Base-by-base conservation (phyloP, 1,140 invertebrate genomes). In the Drosophila ironensis region DNA sequence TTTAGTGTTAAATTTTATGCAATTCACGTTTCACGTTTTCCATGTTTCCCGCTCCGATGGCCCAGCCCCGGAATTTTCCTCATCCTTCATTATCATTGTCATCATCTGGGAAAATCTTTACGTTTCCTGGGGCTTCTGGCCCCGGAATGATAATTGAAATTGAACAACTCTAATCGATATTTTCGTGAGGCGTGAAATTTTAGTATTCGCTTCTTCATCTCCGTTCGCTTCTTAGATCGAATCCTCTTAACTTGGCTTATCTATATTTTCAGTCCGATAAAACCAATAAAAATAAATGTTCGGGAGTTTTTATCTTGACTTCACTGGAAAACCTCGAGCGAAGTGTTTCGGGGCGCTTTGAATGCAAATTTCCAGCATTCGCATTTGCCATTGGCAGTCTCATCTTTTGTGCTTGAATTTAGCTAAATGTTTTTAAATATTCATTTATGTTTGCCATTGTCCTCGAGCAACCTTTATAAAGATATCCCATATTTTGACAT, bases 1-100 rank as follows among this genome's bases (percentile, higher is more conserved):
- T 82, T 81, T 75, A 81, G 73, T 72, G 44, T 61, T 33, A 53
- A 61, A 70, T 73, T 86, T 73, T 84, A 84, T 86, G 80, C 78
- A 78, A 73, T 84, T 84, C 80, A 84, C 78, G 78, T 82, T 69
- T 64, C 48, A 61, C 53, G 46, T 63, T 68, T 54, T 48, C 48
- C 63, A 60, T 60, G 56, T 60, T 60, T 28, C 56, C 27, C 56
- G 56, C 56, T 60, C 52, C 51, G 57, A 33, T 27, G 37, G 42
- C 27, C 11, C 40, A 25, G n/a, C 40, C 11, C 11, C 4, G n/a
- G 2, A 22, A 19, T 11, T 5, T 40, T 22, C 17, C 42, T 25
- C 25, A 42, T 33, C n/a, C 37, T 19, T 42, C 52, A 46, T 68
- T 56, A 61, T 48, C 66, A 45, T 71, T 71, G 67, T 71, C 67